phyloP scores from a whole-genome alignment of 2,797 vertebrate genomes.

The Danio aesculapii region DNA sequence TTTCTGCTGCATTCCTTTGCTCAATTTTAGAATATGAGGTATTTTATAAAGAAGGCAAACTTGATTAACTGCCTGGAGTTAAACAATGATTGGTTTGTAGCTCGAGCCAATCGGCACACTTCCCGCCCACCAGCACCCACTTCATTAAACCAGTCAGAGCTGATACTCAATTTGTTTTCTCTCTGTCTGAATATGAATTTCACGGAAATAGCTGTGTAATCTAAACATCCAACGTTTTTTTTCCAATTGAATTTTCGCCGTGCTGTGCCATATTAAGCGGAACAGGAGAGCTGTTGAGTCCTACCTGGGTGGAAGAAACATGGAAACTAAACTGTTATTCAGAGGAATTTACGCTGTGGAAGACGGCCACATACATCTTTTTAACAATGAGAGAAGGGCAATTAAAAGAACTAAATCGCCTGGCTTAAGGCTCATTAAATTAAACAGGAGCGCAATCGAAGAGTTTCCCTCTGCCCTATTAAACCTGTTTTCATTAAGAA shows the following conservation, averaged over 20 bases:
- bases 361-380: slow-evolving; percentile 67
- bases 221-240: slow-evolving; percentile 7
- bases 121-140: neutral
- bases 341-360: slow-evolving; percentile 67
- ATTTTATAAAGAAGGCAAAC: neutral
- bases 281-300: neutral
- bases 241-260: neutral
- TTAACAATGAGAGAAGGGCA: slow-evolving; percentile 74
- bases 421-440: slow-evolving; percentile 75
- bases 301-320: slow-evolving; percentile 49
- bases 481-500: slow-evolving; percentile 81
- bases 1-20: slow-evolving; percentile 6
- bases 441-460: slow-evolving; percentile 74
- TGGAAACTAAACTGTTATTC: slow-evolving; percentile 65
- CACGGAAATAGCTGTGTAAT: slow-evolving; percentile 1
- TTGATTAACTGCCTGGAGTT: neutral
- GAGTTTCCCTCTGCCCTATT: slow-evolving; percentile 75
- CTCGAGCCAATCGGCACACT: slow-evolving; percentile 12
- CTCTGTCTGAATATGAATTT: neutral
- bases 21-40: neutral
- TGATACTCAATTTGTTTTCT: slow-evolving; percentile 18
- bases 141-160: slow-evolving; percentile 25
- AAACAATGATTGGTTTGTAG: slow-evolving; percentile 8
- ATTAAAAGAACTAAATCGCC: slow-evolving; percentile 76
- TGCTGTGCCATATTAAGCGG: neutral